These are phyloP conservation scores for Phymatocera aterrima DNA, from an alignment of 2,888 invertebrate species.

Conservation along the genomic window DNA sequence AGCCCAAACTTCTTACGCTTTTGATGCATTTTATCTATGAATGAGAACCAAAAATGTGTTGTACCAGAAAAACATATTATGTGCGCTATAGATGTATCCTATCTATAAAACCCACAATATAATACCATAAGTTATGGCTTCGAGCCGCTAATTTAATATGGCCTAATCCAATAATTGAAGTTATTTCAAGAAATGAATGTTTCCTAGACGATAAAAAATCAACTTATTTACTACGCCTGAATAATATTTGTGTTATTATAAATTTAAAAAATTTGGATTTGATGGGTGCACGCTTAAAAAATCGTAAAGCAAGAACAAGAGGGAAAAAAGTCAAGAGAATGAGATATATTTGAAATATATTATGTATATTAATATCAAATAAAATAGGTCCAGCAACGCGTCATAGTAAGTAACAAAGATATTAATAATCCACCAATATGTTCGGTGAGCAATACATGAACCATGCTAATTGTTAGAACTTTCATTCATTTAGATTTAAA, in stretches of 20 bases:
- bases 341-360: background rate
- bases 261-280: constrained; percentile 17
- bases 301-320: background rate
- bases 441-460: constrained; percentile 1
- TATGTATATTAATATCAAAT: background rate
- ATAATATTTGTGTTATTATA: constrained; percentile 6
- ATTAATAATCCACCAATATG: background rate
- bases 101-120: background rate
- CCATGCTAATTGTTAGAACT: background rate
- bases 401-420: constrained; percentile 24
- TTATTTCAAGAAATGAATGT: background rate
- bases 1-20: constrained; percentile 5
- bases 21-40: constrained; percentile 4
- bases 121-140: background rate
- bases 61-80: background rate
- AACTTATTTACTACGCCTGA: background rate
- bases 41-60: constrained; percentile 3
- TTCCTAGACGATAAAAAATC: background rate
- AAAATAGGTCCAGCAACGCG: background rate
- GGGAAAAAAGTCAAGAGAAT: background rate
- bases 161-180: constrained; percentile 18
- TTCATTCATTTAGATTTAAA: background rate
- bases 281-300: background rate
- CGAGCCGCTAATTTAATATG: constrained; percentile 28
- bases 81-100: background rate